Conservation (phyloP, 2,888 invertebrate species). For the Pristionchus maxplancki region DNA sequence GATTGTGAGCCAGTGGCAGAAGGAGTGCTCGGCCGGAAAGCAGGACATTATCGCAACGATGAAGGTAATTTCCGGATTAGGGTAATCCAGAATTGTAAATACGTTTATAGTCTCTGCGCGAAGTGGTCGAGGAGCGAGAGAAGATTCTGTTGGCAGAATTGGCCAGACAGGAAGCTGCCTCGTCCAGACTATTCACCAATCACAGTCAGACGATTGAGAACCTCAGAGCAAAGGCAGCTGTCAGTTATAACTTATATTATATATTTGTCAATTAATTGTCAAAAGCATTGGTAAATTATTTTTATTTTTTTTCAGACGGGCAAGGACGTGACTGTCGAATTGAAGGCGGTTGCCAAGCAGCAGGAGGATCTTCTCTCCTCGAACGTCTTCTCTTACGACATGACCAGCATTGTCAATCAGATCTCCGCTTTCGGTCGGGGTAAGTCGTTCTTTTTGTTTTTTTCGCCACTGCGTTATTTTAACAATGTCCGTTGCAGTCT, state of each 20-base stretch:
- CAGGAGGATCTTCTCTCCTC: constrained; percentile 24
- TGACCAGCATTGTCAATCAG: constrained; percentile 40
- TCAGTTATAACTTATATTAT: background rate
- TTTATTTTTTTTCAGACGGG: constrained; percentile 36
- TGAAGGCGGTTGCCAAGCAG: constrained; percentile 31
- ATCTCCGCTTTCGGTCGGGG: constrained; percentile 50
- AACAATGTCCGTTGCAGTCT: constrained; percentile 35
- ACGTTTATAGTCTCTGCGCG: constrained; percentile 56
- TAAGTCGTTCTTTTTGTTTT: background rate
- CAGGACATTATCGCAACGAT: constrained; percentile 21
- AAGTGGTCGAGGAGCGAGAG: constrained; percentile 58
- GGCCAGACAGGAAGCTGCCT: constrained; percentile 42
- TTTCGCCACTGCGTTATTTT: background rate
- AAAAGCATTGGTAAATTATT: background rate
- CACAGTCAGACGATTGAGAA: constrained; percentile 36
- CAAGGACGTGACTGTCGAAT: constrained; percentile 23
- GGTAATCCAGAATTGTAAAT: background rate
- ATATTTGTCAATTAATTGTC: background rate
- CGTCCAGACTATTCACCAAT: constrained; percentile 14
- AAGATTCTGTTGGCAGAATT: constrained; percentile 54
- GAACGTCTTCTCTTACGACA: constrained; percentile 51
- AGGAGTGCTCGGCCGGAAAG: constrained; percentile 32
- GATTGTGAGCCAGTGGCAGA: background rate
- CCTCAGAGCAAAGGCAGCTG: constrained; percentile 9
- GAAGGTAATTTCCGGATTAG: constrained; percentile 42